These are phyloP conservation scores for Eurytoma adleriae DNA, from an alignment of 2,888 invertebrate genomes.

Conservation along the genomic window DNA sequence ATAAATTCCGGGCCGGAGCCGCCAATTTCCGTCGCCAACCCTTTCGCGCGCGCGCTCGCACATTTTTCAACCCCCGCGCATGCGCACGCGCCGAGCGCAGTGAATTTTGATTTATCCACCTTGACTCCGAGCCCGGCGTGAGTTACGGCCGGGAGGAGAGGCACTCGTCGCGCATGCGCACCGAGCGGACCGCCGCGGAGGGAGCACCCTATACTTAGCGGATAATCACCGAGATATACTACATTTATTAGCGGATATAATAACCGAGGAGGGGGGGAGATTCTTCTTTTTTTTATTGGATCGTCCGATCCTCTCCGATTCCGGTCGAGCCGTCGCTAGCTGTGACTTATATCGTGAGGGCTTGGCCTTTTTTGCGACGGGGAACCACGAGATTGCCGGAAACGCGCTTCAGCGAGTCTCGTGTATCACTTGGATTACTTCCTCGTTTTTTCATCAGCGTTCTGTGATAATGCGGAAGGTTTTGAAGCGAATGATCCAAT, in stretches of 20 bases:
- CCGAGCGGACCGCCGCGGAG: slow-evolving; percentile 51
- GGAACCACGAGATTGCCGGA: slow-evolving; percentile 38
- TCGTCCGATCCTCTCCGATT: background rate
- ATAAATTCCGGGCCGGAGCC: no score
- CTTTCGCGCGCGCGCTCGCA: slow-evolving; percentile 8
- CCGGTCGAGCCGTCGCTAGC: background rate
- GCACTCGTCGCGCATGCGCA: slow-evolving; percentile 70
- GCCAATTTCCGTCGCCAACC: background rate
- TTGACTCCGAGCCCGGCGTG: slow-evolving; percentile 65
- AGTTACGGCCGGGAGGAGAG: slow-evolving; percentile 71
- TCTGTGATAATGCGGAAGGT: no score
- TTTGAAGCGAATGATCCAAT: no score
- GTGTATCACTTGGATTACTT: slow-evolving; percentile 6
- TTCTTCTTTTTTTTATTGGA: slow-evolving; percentile 4
- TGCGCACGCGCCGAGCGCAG: slow-evolving; percentile 61
- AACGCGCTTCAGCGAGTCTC: slow-evolving; percentile 14
- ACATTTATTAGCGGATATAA: slow-evolving; percentile 72
- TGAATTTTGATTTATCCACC: slow-evolving; percentile 72
- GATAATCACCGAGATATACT: slow-evolving; percentile 74
- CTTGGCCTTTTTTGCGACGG: background rate
- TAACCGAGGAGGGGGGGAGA: slow-evolving; percentile 59
- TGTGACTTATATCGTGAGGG: background rate
- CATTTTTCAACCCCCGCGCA: slow-evolving; percentile 48
- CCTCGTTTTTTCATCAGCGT: no score
- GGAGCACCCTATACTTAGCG: slow-evolving; percentile 71